Evolutionary conservation across 2,113 vertebrate species (phyloP).

Genomic region (Hiodon tergisus): DNA sequence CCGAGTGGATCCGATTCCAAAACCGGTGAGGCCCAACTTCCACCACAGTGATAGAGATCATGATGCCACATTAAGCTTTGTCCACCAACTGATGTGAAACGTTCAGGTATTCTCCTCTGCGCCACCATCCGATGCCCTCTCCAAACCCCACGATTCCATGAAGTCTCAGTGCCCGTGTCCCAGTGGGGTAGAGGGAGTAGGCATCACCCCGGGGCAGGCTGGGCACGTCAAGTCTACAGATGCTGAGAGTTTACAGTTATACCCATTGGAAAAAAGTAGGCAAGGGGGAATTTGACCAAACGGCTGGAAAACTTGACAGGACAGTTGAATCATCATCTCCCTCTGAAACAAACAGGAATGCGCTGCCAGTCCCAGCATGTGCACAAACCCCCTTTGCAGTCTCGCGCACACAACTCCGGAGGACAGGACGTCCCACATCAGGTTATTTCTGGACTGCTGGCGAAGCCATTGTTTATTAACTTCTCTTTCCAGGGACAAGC

Average conservation of each 20-base stretch:
- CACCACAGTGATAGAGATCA: too few species aligned
- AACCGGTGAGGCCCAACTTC: too few species aligned
- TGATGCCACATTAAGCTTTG: too few species aligned
- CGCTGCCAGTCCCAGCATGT: slow-evolving; percentile 43
- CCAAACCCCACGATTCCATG: too few species aligned
- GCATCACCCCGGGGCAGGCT: neutral
- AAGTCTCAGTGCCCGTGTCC: too few species aligned
- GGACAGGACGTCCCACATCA: slow-evolving; percentile 21
- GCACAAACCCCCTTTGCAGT: slow-evolving; percentile 46
- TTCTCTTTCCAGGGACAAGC: slow-evolving; percentile 31
- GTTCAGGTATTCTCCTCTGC: too few species aligned
- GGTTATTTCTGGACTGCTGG: slow-evolving; percentile 28
- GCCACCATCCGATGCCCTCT: too few species aligned
- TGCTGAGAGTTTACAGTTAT: slow-evolving; percentile 45
- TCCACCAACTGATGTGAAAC: too few species aligned
- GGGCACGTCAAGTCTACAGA: neutral
- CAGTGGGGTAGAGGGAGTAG: neutral
- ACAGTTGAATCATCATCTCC: slow-evolving; percentile 58
- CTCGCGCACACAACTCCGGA: slow-evolving; percentile 12
- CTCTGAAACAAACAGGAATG: slow-evolving; percentile 55
- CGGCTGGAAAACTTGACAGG: slow-evolving; percentile 65
- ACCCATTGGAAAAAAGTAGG: slow-evolving; percentile 51
- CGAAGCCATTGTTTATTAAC: slow-evolving; percentile 25
- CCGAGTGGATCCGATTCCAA: too few species aligned
- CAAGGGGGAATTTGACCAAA: slow-evolving; percentile 45